Conservation (phyloP, 2,888 invertebrate genomes). For the Glaucopsyche alexis region DNA sequence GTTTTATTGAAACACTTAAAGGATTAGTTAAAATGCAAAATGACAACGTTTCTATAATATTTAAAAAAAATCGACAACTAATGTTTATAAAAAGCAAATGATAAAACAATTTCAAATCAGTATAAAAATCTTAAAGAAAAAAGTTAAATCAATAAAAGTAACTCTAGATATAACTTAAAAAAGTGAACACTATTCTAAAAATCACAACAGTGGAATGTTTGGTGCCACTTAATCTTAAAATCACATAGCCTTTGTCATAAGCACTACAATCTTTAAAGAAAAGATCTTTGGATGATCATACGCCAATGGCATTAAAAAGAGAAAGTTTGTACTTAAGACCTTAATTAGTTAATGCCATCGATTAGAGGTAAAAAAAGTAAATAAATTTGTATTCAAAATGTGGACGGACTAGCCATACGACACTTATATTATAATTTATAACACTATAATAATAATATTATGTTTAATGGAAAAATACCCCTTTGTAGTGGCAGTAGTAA, state of each 20-base stretch:
- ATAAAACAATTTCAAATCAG: slow-evolving; percentile 44
- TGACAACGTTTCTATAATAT: slow-evolving; percentile 11
- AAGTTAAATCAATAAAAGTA: slow-evolving; percentile 47
- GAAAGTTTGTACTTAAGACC: slow-evolving; percentile 35
- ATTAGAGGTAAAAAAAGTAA: slow-evolving; percentile 23
- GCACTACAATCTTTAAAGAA: slow-evolving; percentile 12
- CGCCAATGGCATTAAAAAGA: slow-evolving; percentile 5
- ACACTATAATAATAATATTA: neutral
- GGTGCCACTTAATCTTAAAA: slow-evolving; percentile 70
- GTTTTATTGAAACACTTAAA: slow-evolving; percentile 26
- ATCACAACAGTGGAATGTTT: slow-evolving; percentile 76
- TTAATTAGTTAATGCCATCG: slow-evolving; percentile 43
- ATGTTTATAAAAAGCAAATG: slow-evolving; percentile 50
- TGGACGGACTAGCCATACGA: slow-evolving; percentile 12
- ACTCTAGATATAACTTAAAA: slow-evolving; percentile 43
- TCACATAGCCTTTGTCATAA: slow-evolving; percentile 63
- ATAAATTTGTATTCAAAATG: slow-evolving; percentile 30
- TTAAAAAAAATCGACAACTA: neutral
- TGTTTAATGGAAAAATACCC: neutral
- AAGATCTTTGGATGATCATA: slow-evolving; percentile 20
- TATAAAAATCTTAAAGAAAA: slow-evolving; percentile 40
- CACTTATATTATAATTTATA: too few species aligned
- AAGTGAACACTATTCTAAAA: slow-evolving; percentile 58
- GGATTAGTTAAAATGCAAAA: slow-evolving; percentile 19
- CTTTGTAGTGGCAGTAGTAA: neutral